A percentile compares a stretch with the other conserved stretches of the same genome.
Evolutionary conservation across 2,797 vertebrate genomes (phyloP).

Genomic region (Lophotriccus pileatus): DNA sequence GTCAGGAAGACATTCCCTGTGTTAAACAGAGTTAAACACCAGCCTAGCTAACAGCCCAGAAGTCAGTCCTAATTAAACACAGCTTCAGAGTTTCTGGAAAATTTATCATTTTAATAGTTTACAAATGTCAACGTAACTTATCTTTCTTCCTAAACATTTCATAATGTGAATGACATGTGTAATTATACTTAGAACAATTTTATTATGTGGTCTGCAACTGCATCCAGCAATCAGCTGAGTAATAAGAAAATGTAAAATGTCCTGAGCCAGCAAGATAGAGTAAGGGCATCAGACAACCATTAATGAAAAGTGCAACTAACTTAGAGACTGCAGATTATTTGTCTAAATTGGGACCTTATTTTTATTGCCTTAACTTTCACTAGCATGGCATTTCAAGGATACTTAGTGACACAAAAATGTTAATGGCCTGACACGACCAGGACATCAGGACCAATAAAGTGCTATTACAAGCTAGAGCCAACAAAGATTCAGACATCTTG

Average conservation of each 20-base stretch:
- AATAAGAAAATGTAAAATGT: background rate
- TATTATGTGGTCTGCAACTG: constrained; percentile 8
- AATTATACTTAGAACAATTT: constrained; percentile 41
- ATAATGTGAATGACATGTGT: background rate
- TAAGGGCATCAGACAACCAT: background rate
- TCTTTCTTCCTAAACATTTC: constrained; percentile 18
- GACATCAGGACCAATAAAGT: background rate
- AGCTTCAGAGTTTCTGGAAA: background rate
- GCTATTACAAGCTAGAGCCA: background rate
- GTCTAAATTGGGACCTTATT: background rate
- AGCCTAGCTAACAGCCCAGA: constrained; percentile 3
- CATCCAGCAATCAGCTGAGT: background rate
- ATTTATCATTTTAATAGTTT: constrained; percentile 39
- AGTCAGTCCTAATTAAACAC: constrained; percentile 46
- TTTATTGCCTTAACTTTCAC: background rate
- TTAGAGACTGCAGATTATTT: background rate
- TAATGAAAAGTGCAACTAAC: background rate
- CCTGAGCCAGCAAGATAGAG: background rate
- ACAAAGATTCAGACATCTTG: background rate
- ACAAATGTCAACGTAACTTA: constrained; percentile 7
- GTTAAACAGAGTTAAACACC: background rate
- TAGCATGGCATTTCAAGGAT: background rate
- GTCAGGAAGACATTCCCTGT: background rate
- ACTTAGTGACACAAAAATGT: background rate
- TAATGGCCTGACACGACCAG: background rate